Evolutionary conservation across 2,888 invertebrate genomes (phyloP), one percentile per base, ranked within the genome.

Genomic region (Caenorhabditis sp.): DNA sequence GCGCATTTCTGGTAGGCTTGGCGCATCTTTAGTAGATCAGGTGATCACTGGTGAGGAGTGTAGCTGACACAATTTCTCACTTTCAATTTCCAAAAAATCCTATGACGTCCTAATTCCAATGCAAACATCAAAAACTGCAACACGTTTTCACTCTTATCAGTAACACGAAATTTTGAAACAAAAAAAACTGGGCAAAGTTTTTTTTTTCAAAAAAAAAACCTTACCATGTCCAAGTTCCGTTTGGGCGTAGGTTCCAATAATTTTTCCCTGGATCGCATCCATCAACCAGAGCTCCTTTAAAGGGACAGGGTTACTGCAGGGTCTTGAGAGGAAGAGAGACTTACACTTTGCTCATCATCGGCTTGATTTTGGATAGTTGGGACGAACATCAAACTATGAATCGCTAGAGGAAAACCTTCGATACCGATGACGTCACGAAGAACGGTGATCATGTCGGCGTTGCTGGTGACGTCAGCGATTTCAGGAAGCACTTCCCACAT

Each of bases 171-270:
- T 31, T 31, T 31, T 10, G 31, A 7, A 7, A 7, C 31, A 31
- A 31, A 31, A 31, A 31, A 31, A 31, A 4, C 5, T 10, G 31
- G 10, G n/a, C n/a, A n/a, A n/a, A n/a, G n/a, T n/a, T n/a, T n/a
- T n/a, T n/a, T n/a, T 31, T 10, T 31, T 31, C 43, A 14, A 3
- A 43, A 43, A 23, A 52, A 23, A 20, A 21, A 21, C 3, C 56
- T 56, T 17, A 58, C 84, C 84, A 60, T 97, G 96, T 0, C 96
- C 96, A 69, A 97, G 89, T 89, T 96, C 96, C 0, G 96, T 96
- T 92, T 96, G 95, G 54, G 95, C 95, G 88, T 96, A 96, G 21
- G 95, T 95, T 63, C 96, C 95, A 82, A 95, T 92, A 67, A 96
- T 93, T 81, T 92, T 91, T 76, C 80, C 91, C 91, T 91, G 93